Base-by-base conservation (phyloP, 2,113 vertebrate genomes). In the Melanostigma gelatinosum region DNA sequence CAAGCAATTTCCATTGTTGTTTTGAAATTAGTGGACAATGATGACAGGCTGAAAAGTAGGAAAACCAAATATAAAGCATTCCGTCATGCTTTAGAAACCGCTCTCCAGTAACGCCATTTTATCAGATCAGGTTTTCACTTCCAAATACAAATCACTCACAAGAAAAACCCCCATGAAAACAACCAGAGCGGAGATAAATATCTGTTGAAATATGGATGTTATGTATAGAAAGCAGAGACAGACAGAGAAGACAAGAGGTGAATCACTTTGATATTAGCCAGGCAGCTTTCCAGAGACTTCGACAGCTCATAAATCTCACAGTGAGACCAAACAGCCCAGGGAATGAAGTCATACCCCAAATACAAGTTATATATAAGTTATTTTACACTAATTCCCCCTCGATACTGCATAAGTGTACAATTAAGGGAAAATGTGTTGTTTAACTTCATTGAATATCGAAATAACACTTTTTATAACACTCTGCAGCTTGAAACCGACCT, bases 231-330 rank as follows among this genome's bases (percentile, higher is more conserved):
- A 71, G 75, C 55, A 79, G 64, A 77, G 52, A 52, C 40, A 62
- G 75, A 57, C 42, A 67, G 15, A 65, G 54, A 78, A 65, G 57
- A 58, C 52, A 72, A 71, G 65, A 73, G 63, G 66, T 72, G 27
- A 69, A 74, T 71, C 67, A 62, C 32, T 52, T 52, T 88, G 88
- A 93, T 65, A 80, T 20, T 91, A 79, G 22, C 85, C 93, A 93
- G 93, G 74, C 76, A 46, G 64, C 73, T 55, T 48, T 81, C 80
- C 78, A 75, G 64, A 79, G 75, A 54, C 79, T 85, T 79, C 1
- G 60, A 83, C 82, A 38, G 83, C 72, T 74, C 81, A 85, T 91
- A 88, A 89, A 92, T 91, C 82, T 70, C 63, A 78, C 16, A 36
- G 46, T 48, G 70, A 85, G 68, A 74, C 84, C 57, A 20, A 82